Evolutionary conservation across 2,113 vertebrate species (phyloP), one percentile per base, ranked within the genome.

Genomic region (Dromas ardeola): DNA sequence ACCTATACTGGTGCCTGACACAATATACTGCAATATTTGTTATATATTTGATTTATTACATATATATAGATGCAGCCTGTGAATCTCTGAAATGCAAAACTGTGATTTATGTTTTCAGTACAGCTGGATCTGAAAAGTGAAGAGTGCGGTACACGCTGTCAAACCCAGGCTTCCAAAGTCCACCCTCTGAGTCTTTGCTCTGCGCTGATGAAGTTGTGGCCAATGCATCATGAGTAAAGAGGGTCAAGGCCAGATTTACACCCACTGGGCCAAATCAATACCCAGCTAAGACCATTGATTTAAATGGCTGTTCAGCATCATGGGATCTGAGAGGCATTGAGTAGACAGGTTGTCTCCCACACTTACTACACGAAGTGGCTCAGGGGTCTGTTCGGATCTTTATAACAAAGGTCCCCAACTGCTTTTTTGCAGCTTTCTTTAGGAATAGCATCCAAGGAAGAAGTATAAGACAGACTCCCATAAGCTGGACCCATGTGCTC

Each of bases 211-310:
- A 79, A 90, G 69, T 29, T 89, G 56, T 53, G 73, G 52, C 34
- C 27, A 42, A 67, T 74, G 40, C 77, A 55, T 14, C 34, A 52
- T 36, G 43, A 79, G 52, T 79, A 71, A 81, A 82, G 52, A 89
- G 30, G 73, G 73, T 65, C 66, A 91, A 89, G 86, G 90, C 93
- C 90, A 93, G 49, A 72, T 91, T 91, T 63, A 45, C 66, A 93
- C 81, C 78, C 87, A 72, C 34, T 43, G 78, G 62, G 40, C 12
- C 34, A 65, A 88, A 82, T 91, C 90, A 69, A 80, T 82, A 71
- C 12, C 27, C 52, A 72, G 81, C 43, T 72, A 76, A 90, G 59
- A 80, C 86, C 77, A 72, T 40, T 25, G 89, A 81, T 89, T 81
- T 27, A 38, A 90, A 26, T 36, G 83, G 42, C 45, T 73, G 67